Evolutionary conservation across 2,797 vertebrate genomes (phyloP), one percentile per base, ranked within the genome.

Genomic region (Orestias chungarensis): DNA sequence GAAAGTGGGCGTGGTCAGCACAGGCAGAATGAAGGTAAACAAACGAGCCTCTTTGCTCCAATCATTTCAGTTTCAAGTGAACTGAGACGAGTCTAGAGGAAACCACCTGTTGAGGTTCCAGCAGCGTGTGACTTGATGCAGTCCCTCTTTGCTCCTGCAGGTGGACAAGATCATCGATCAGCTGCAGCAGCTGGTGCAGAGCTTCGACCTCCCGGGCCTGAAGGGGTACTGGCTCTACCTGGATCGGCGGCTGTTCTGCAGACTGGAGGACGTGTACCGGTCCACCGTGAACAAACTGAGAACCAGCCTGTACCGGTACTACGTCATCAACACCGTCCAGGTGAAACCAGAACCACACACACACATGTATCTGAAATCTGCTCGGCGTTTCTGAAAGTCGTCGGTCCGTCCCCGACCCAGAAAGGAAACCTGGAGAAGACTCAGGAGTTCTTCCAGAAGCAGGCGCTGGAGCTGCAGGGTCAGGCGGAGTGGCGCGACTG

Each of bases 161-260:
- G 98, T 98, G 90, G 97, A 99, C 88, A 97, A 97, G 86, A 97
- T 99, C 85, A 96, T 99, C 20, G 97, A 99, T 0, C 97, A 99
- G 89, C 90, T 99, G 64, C 96, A 97, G 90, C 96, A 95, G 79
- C 93, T 97, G 5, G 94, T 98, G 76, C 96, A 96, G 89, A 93
- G 68, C 76, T 97, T 94, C 0, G 98, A 99, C 68, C 92, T 99
- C 82, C 59, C 82, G 0, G 96, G 96, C 6, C 88, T 99, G 64
- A 94, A 96, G 80, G 97, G 99, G 81, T 99, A 98, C 76, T 99
- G 98, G 98, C 88, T 92, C 31, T 97, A 98, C 76, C 90, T 99
- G 76, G 97, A 99, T 82, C 92, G 95, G 0, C 92, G 96, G 6
- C 95, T 99, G 3, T 99, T 99, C 90, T 96, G 95, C 89, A 91